Evolutionary conservation across 1,140 invertebrate species (phyloP).

Genomic region (Microvelia longipes): DNA sequence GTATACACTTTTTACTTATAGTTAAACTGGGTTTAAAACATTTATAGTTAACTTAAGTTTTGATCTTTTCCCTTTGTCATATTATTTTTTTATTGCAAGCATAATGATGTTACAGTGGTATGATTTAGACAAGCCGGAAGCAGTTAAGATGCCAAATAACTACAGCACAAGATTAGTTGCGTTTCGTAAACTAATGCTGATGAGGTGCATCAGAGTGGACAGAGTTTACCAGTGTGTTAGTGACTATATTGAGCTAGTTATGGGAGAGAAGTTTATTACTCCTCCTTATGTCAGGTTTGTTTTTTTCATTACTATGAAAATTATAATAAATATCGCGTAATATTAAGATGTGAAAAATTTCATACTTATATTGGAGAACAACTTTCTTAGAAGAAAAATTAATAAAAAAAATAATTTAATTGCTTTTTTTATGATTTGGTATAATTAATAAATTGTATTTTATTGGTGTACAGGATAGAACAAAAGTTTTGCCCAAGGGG

Average conservation of each 20-base stretch:
- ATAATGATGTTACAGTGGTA: conserved; percentile 75
- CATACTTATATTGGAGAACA: conserved; percentile 46
- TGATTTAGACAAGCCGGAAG: conserved; percentile 61
- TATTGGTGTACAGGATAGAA: no score
- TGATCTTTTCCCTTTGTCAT: background rate
- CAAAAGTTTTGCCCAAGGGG: no score
- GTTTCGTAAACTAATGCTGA: conserved; percentile 62
- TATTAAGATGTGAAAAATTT: conserved; percentile 52
- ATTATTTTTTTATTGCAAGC: conserved; percentile 13
- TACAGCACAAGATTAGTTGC: conserved; percentile 44
- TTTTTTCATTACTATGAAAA: background rate
- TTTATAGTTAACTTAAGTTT: background rate
- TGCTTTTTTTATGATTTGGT: no score
- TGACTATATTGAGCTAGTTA: conserved; percentile 57
- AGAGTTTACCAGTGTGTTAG: conserved; percentile 63
- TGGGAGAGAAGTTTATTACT: conserved; percentile 72
- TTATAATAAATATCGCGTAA: conserved; percentile 36
- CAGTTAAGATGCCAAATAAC: conserved; percentile 42
- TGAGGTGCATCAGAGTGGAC: conserved; percentile 74
- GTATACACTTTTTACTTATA: background rate
- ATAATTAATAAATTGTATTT: no score
- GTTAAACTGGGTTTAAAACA: background rate
- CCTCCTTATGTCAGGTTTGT: conserved; percentile 55
- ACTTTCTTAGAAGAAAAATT: conserved; percentile 53
- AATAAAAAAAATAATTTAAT: no score